These are phyloP conservation scores for Brachionus calyciflorus DNA, from an alignment of 1,140 invertebrate genomes.

Conservation along the genomic window DNA sequence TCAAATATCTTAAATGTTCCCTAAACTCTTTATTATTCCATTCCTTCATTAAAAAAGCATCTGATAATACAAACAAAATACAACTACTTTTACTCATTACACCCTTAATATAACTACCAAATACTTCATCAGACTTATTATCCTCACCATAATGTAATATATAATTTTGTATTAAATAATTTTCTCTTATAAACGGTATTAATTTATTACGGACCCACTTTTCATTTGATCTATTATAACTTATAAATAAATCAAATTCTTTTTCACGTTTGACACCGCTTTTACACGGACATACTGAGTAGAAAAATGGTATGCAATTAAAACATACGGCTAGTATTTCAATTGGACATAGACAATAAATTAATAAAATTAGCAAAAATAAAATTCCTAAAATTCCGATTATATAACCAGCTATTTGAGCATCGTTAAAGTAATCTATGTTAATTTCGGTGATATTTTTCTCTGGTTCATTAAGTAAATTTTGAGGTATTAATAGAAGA, in stretches of 20 bases:
- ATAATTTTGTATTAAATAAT: neutral
- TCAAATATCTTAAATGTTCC: neutral
- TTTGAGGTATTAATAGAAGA: neutral
- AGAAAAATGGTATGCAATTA: constrained; percentile 27
- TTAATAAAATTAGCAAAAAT: neutral
- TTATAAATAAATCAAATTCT: constrained; percentile 40
- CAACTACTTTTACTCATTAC: constrained; percentile 22
- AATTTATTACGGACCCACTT: neutral
- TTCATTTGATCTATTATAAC: constrained; percentile 21
- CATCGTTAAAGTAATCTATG: constrained; percentile 8
- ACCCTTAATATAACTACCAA: neutral
- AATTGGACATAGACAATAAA: constrained; percentile 37
- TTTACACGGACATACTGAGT: constrained; percentile 29
- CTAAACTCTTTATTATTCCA: constrained; percentile 1
- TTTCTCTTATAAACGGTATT: neutral
- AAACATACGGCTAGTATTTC: constrained; percentile 30
- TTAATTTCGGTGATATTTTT: neutral
- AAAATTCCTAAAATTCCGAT: neutral
- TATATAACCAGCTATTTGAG: constrained; percentile 15
- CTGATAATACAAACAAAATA: constrained; percentile 30
- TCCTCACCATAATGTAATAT: neutral
- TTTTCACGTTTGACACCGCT: constrained; percentile 25
- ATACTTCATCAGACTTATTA: neutral
- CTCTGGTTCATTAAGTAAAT: constrained; percentile 26
- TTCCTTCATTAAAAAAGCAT: constrained; percentile 17